phyloP scores from a whole-genome alignment of 2,113 vertebrate species.

The Rhombomys opimus region DNA sequence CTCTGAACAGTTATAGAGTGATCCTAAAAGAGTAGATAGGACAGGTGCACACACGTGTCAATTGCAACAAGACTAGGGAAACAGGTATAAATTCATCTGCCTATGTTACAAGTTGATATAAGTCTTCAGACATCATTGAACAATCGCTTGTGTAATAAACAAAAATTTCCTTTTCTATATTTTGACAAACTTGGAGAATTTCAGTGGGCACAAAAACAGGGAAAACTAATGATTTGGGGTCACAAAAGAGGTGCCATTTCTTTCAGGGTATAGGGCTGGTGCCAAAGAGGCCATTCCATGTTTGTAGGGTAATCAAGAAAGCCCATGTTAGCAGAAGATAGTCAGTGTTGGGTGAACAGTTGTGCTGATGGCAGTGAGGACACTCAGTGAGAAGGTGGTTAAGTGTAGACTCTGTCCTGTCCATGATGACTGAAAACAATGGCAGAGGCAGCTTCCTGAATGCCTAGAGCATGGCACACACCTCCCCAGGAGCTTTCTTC shows the following conservation, averaged over 20 bases:
- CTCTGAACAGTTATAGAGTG: not conserved
- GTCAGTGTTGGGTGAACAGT: too few relatives aligned
- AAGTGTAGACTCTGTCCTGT: not conserved
- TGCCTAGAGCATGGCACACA: accelerated
- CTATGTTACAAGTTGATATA: not conserved
- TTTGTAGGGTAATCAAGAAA: not conserved
- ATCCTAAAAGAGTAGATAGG: not conserved
- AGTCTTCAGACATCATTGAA: not conserved
- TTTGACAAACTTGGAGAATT: not conserved
- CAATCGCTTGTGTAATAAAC: not conserved
- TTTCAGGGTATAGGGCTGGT: not conserved
- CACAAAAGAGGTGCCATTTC: not conserved
- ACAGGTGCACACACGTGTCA: not conserved
- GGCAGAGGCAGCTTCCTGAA: not conserved
- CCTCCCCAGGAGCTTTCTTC: not conserved
- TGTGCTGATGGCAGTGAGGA: not conserved
- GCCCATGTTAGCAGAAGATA: too few relatives aligned
- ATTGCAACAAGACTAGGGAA: not conserved
- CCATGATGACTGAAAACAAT: not conserved
- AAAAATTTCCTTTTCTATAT: not conserved
- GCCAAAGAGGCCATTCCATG: not conserved
- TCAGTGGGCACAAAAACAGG: not conserved
- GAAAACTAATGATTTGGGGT: not conserved
- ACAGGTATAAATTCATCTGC: too few relatives aligned
- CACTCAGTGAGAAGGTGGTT: too few relatives aligned